Evolutionary conservation across 2,888 invertebrate species (phyloP).

Genomic region (Apamea epomidion): DNA sequence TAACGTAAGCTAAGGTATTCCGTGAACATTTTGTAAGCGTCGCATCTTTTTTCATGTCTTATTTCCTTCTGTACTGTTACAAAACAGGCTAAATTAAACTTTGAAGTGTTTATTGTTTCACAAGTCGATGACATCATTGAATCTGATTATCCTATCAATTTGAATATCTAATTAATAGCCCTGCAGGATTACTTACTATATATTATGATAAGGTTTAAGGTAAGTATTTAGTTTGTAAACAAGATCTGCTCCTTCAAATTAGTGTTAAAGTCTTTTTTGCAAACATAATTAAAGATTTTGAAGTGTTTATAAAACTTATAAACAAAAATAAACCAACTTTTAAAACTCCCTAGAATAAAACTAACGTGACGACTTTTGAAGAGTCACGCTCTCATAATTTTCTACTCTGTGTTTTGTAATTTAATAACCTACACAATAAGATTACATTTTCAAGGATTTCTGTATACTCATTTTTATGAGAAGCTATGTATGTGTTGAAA

Average conservation of each 20-base stretch:
- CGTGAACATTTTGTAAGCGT: background rate
- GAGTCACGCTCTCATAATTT: slow-evolving; percentile 27
- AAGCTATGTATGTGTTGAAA: slow-evolving; percentile 53
- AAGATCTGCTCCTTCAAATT: background rate
- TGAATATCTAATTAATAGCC: background rate
- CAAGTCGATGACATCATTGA: background rate
- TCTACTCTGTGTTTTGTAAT: slow-evolving; percentile 16
- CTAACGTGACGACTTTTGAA: background rate
- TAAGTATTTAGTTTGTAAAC: background rate
- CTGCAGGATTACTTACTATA: background rate
- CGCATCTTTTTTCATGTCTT: background rate
- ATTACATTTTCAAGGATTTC: slow-evolving; percentile 58
- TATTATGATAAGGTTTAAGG: background rate
- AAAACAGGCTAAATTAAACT: background rate
- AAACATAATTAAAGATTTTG: background rate
- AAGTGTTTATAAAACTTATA: background rate
- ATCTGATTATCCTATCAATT: background rate
- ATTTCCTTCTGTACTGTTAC: background rate
- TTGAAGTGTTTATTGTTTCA: background rate
- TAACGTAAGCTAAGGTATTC: slow-evolving; percentile 12
- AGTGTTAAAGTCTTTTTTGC: background rate
- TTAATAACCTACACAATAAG: slow-evolving; percentile 29
- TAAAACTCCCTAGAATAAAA: background rate
- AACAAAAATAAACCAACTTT: background rate
- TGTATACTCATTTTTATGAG: slow-evolving; percentile 52